A percentile compares a stretch with the other conserved stretches of the same genome.
phyloP scores from a whole-genome alignment of 1,140 invertebrate genomes.

The Propsilocerus akamusi region DNA sequence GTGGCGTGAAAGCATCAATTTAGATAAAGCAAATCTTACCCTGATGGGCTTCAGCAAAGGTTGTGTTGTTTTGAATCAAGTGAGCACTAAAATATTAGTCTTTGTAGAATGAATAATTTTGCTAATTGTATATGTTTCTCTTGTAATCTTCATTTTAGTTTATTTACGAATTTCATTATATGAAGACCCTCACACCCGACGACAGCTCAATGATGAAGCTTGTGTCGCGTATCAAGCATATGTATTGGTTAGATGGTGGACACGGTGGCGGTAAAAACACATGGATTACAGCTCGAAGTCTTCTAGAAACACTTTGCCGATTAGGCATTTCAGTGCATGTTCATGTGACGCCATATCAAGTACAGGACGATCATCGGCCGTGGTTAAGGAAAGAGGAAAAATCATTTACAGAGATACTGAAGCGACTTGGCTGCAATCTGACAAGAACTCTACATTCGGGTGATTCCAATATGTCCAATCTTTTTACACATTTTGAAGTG shows the following conservation, averaged over 20 bases:
- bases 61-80: constrained; percentile 76
- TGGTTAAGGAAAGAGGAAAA: constrained; percentile 72
- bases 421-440: constrained; percentile 38
- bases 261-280: constrained; percentile 66
- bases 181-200: constrained; percentile 40
- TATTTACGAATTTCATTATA: constrained; percentile 62
- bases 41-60: constrained; percentile 82
- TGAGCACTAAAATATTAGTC: constrained; percentile 20
- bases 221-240: constrained; percentile 39
- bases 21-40: constrained; percentile 31
- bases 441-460: constrained; percentile 39
- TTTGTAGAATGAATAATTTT: constrained; percentile 1
- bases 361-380: constrained; percentile 46
- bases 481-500: constrained; percentile 52
- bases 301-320: constrained; percentile 47
- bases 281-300: constrained; percentile 56
- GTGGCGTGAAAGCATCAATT: constrained; percentile 27
- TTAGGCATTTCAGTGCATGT: constrained; percentile 49
- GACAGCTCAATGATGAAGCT: constrained; percentile 35
- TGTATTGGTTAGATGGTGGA: constrained; percentile 79
- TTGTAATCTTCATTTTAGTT: constrained; percentile 22
- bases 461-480: constrained; percentile 33
- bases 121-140: background rate
- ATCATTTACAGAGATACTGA: constrained; percentile 45
- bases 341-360: constrained; percentile 73